phyloP scores from a whole-genome alignment of 1,140 invertebrate genomes.

The Sycophila sp. region DNA sequence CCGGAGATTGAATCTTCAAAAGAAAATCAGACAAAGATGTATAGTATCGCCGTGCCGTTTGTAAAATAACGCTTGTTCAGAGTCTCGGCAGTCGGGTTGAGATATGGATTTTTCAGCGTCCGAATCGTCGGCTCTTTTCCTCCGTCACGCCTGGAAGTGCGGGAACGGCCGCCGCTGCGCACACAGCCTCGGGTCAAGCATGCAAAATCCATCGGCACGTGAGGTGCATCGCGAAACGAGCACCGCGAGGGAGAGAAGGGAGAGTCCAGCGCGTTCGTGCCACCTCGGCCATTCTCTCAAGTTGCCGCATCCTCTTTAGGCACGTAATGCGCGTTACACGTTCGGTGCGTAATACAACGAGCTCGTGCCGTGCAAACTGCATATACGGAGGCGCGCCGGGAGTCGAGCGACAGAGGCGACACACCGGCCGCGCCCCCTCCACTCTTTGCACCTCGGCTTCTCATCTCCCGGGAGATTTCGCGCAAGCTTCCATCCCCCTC shows the following conservation, averaged over 20 bases:
- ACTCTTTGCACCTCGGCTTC: not conserved
- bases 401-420: not conserved
- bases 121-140: not conserved
- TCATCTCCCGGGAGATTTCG: conserved; percentile 26
- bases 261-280: too few relatives aligned
- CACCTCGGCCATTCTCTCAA: conserved; percentile 10
- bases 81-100: too few relatives aligned
- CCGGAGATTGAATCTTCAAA: too few relatives aligned
- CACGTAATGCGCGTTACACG: conserved; percentile 29
- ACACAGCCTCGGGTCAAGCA: conserved; percentile 50
- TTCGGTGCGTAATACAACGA: conserved; percentile 22
- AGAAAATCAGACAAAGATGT: too few relatives aligned
- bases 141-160: not conserved
- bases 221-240: conserved; percentile 44
- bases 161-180: conserved; percentile 3
- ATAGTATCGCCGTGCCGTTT: too few relatives aligned
- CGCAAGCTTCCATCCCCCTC: not conserved
- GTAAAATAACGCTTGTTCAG: too few relatives aligned
- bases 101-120: not conserved
- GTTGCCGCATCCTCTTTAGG: not conserved
- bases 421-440: too few relatives aligned
- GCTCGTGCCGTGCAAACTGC: too few relatives aligned
- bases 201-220: conserved; percentile 56
- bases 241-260: too few relatives aligned
- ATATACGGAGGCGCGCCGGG: too few relatives aligned